Evolutionary conservation across 2,888 invertebrate genomes (phyloP).

Genomic region (Didymodactylos carnosus): DNA sequence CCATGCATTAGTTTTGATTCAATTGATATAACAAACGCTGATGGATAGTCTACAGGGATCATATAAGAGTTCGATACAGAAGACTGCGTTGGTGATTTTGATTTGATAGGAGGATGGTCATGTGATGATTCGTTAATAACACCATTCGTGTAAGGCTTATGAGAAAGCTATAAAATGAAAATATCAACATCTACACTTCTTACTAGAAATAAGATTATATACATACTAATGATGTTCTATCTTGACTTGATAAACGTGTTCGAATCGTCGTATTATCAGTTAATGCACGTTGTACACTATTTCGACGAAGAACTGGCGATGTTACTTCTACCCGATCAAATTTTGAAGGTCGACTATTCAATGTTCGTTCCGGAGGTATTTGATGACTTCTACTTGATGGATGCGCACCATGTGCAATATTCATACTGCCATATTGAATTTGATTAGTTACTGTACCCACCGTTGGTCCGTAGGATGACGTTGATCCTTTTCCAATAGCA

Average conservation of each 20-base stretch:
- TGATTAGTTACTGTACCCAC: background rate
- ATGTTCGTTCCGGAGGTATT: background rate
- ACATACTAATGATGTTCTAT: background rate
- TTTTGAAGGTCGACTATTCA: too few species aligned
- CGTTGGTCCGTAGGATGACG: too few species aligned
- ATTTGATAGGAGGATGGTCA: background rate
- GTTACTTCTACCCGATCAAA: too few species aligned
- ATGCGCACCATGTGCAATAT: background rate
- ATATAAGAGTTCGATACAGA: too few species aligned
- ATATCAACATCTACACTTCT: too few species aligned
- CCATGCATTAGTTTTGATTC: constrained; percentile 16
- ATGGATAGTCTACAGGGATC: too few species aligned
- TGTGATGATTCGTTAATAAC: too few species aligned
- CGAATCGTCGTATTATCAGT: background rate
- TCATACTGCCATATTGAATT: background rate
- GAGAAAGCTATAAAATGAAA: background rate
- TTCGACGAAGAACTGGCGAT: too few species aligned
- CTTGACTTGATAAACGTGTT: background rate
- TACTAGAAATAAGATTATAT: background rate
- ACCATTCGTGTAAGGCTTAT: too few species aligned
- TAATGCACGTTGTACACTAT: too few species aligned
- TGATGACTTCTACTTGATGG: background rate
- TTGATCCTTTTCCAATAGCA: too few species aligned
- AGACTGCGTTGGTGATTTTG: background rate
- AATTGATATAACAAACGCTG: background rate